These are phyloP conservation scores for Brachypterus glaber DNA, from an alignment of 2,888 invertebrate genomes.

Conservation along the genomic window DNA sequence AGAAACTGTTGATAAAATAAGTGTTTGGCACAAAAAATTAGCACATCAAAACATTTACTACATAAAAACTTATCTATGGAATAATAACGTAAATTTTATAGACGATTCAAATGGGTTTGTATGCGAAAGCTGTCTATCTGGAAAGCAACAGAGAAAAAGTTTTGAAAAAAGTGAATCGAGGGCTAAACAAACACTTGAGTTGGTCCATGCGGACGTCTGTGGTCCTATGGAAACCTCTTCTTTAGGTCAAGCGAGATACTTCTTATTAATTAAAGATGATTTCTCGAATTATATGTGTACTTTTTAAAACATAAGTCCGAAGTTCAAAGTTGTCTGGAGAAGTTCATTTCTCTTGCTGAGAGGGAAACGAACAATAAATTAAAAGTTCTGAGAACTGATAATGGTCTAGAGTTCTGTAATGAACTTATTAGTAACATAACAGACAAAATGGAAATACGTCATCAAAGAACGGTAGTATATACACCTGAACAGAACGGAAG, in stretches of 20 bases:
- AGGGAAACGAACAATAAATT: conserved; percentile 14
- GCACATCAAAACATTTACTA: conserved; percentile 12
- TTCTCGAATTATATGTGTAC: conserved; percentile 14
- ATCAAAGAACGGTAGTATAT: conserved; percentile 19
- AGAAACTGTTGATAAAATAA: conserved; percentile 6
- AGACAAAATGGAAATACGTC: conserved; percentile 19
- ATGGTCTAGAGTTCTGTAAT: conserved; percentile 21
- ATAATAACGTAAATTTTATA: conserved; percentile 9
- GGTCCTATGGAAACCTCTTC: not conserved
- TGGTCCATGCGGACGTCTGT: no score
- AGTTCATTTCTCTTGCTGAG: conserved; percentile 14
- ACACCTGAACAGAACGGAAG: conserved; percentile 26
- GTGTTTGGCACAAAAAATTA: conserved; percentile 10
- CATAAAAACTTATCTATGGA: conserved; percentile 8
- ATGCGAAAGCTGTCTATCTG: conserved; percentile 2
- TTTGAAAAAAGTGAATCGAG: no score
- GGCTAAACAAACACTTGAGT: no score
- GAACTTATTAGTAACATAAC: conserved; percentile 15
- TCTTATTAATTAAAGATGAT: conserved; percentile 16
- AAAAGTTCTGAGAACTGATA: conserved; percentile 20
- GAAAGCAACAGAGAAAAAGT: no score
- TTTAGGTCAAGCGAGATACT: not conserved
- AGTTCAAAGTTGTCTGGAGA: conserved; percentile 10
- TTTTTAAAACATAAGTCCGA: conserved; percentile 15
- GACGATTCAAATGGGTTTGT: conserved; percentile 1